Percentiles rank a stretch among this genome's conserved stretches.
Evolutionary conservation across 1,140 invertebrate genomes (phyloP).

Genomic region (Goniozus legneri): DNA sequence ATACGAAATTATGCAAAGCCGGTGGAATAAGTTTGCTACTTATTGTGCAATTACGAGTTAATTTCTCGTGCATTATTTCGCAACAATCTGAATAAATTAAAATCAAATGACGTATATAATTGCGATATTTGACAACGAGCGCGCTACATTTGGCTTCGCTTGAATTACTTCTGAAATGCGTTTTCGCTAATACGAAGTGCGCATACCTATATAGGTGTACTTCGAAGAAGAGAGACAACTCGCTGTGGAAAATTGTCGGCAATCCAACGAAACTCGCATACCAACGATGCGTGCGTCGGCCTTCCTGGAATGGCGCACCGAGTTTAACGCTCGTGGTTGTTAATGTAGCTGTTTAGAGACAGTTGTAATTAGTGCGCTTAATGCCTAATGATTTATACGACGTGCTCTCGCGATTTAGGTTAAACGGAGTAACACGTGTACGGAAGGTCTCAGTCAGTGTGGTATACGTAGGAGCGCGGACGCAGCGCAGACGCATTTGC

Average conservation of each 20-base stretch:
- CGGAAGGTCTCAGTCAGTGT: background rate
- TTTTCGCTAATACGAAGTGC: too few species aligned
- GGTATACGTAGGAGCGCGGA: too few species aligned
- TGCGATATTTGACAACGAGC: too few species aligned
- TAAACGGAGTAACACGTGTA: slow-evolving; percentile 35
- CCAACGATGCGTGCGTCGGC: background rate
- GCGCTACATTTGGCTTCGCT: too few species aligned
- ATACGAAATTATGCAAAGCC: too few species aligned
- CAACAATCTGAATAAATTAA: too few species aligned
- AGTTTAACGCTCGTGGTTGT: slow-evolving; percentile 17
- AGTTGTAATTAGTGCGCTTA: slow-evolving; percentile 43
- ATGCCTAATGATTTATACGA: slow-evolving; percentile 45
- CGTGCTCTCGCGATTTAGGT: slow-evolving; percentile 32
- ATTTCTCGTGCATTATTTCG: too few species aligned
- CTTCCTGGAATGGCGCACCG: slow-evolving; percentile 14
- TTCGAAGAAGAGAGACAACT: background rate
- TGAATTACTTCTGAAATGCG: too few species aligned
- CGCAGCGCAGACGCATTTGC: background rate
- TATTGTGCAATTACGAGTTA: too few species aligned
- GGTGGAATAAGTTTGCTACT: too few species aligned
- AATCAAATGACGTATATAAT: too few species aligned
- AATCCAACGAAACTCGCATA: background rate
- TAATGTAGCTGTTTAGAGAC: slow-evolving; percentile 39
- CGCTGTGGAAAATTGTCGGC: background rate
- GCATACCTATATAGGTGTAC: background rate